Percentiles rank a stretch among this genome's conserved stretches.
phyloP scores from a whole-genome alignment of 2,797 vertebrate species.

The Ataeniobius toweri region DNA sequence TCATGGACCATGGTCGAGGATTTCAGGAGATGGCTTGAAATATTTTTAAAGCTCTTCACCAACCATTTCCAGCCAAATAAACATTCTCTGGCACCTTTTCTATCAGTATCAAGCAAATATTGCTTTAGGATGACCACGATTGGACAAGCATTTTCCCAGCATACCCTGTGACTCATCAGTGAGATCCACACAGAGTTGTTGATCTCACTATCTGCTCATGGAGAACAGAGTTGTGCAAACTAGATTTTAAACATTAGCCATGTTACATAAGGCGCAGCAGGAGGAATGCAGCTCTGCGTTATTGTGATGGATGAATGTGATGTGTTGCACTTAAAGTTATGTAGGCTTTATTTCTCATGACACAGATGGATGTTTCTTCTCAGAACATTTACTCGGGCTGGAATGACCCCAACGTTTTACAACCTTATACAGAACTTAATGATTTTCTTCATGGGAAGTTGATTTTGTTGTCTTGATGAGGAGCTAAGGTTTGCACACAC shows the following conservation, averaged over 20 bases:
- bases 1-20: not conserved
- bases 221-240: conserved; percentile 56
- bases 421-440: conserved; percentile 3
- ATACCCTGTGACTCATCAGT: conserved; percentile 3
- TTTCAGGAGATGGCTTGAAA: not conserved
- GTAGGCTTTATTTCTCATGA: conserved; percentile 1
- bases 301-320: conserved; percentile 28
- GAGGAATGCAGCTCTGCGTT: conserved; percentile 6
- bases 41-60: not conserved
- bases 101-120: not conserved
- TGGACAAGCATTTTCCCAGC: not conserved
- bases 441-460: conserved; percentile 6
- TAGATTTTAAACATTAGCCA: conserved; percentile 69
- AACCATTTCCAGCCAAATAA: not conserved
- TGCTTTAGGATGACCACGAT: conserved; percentile 7
- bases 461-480: not conserved
- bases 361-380: conserved; percentile 4
- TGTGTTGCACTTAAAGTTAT: not conserved
- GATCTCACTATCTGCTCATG: conserved; percentile 21
- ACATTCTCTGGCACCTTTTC: not conserved
- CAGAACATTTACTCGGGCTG: not conserved
- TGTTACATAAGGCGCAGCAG: conserved; percentile 60
- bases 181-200: conserved; percentile 32
- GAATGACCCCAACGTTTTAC: not conserved
- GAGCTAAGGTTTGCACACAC: not conserved